Evolutionary conservation across 2,888 invertebrate species (phyloP), one percentile per base, ranked within the genome.

Genomic region (Orthonevra nobilis): DNA sequence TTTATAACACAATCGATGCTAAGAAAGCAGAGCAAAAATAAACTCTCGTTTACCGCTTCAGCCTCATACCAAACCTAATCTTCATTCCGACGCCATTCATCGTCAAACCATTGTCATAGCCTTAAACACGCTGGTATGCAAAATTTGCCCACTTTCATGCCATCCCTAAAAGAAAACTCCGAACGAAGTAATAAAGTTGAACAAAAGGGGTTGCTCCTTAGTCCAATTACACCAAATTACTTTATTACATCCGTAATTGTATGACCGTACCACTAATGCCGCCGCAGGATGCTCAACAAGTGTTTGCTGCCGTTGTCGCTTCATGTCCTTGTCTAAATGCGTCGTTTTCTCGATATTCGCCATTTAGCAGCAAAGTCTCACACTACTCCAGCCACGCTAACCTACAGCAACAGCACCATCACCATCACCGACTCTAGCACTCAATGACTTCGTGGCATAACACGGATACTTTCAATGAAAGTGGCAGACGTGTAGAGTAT

Each of bases 241-340:
- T 87, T 87, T 87, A 87, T 87, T 87, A 87, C 87, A 85, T 87
- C 86, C 87, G 86, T 87, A 87, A 87, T 87, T 87, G 87, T 87
- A 85, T 86, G 86, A 85, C 87, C 85, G 85, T 85, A 73, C 79
- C 79, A 79, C 79, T 61, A 79, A 73, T 38, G 72, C 66, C 73
- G 75, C 75, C 75, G 69, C 75, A 75, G 75, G 64, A 75, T 68
- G 50, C 60, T 68, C 77, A 50, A 81, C 81, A 81, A 81, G 77
- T 81, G 81, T 77, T 81, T 79, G 72, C 32, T 60, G 12, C 46
- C 7, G 42, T 36, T 19, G 54, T 54, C 48, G 38, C 52, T 64
- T 64, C 44, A 40, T 77, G 46, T 60, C 38, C 46, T 56, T 70
- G 42, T 48, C 66, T 66, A 56, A 72, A 66, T 72, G 66, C 79